A percentile compares a stretch with the other conserved stretches of the same genome.
Conservation (phyloP, 2,113 vertebrate genomes). For the Saguinus imperator region DNA sequence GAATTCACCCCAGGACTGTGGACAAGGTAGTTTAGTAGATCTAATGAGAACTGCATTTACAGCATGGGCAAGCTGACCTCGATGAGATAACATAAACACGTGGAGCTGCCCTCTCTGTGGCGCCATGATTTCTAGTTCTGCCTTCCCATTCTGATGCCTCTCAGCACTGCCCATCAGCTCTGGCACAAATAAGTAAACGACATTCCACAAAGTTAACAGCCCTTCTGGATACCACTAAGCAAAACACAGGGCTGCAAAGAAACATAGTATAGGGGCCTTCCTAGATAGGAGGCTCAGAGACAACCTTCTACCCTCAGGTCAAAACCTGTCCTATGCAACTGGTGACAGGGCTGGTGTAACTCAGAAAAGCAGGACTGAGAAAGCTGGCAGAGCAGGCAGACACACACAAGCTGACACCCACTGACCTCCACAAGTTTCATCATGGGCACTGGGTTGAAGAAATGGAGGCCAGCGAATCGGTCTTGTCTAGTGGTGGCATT, state of each 20-base stretch:
- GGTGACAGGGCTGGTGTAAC: background rate
- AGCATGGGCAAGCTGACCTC: background rate
- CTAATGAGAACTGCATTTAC: background rate
- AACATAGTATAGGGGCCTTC: background rate
- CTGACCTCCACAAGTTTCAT: conserved; percentile 98
- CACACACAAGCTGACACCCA: background rate
- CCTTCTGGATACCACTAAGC: background rate
- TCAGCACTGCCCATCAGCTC: background rate
- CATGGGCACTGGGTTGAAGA: conserved; percentile 98
- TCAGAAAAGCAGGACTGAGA: background rate
- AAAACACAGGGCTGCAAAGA: background rate
- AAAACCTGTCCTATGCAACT: background rate
- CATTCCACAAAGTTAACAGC: background rate
- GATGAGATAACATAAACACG: rapidly evolving
- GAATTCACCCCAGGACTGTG: background rate
- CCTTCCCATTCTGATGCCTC: background rate
- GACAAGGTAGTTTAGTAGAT: rapidly evolving
- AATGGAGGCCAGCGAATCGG: conserved; percentile 96
- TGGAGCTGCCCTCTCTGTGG: background rate
- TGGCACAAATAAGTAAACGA: background rate
- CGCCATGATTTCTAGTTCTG: background rate
- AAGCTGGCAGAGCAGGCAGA: background rate
- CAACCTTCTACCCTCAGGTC: too few relatives aligned
- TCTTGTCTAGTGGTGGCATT: conserved; percentile 93
- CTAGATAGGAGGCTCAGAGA: background rate